phyloP scores from a whole-genome alignment of 1,140 invertebrate genomes.

The Neuroterus valhalla region DNA sequence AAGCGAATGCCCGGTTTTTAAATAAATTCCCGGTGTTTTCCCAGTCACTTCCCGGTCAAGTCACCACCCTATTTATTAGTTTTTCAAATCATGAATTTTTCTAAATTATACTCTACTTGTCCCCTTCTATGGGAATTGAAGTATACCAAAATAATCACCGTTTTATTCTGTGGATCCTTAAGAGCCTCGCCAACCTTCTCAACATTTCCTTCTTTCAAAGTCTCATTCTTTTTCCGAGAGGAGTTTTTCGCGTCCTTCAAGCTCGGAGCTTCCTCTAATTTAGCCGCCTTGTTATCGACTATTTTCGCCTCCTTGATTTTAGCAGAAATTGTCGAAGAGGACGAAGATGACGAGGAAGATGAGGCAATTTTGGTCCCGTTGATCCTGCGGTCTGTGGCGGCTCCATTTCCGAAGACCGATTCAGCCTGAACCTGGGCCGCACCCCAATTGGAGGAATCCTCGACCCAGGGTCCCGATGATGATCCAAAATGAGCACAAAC shows the following conservation, averaged over 20 bases:
- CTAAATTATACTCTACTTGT: too few relatives aligned
- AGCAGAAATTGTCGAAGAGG: conserved; percentile 14
- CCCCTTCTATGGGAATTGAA: too few relatives aligned
- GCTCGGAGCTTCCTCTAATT: neutral
- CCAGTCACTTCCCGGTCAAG: too few relatives aligned
- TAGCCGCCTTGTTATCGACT: neutral
- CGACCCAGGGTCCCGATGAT: conserved; percentile 69
- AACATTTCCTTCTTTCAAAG: neutral
- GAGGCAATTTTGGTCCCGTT: conserved; percentile 33
- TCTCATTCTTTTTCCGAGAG: neutral
- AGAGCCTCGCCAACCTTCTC: conserved; percentile 30
- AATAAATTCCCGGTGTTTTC: too few relatives aligned
- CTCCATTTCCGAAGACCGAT: conserved; percentile 29
- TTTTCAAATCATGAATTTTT: too few relatives aligned
- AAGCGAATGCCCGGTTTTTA: too few relatives aligned
- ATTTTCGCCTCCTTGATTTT: conserved; percentile 25
- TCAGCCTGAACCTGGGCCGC: conserved; percentile 56
- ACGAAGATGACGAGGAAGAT: conserved; percentile 38
- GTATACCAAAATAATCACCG: conserved; percentile 45
- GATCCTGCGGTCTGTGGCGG: conserved; percentile 22
- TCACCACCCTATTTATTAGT: too few relatives aligned
- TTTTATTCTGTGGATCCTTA: conserved; percentile 49
- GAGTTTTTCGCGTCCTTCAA: neutral
- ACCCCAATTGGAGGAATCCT: conserved; percentile 64
- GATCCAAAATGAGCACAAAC: conserved; percentile 77